Conservation (phyloP, 2,113 vertebrate species). For the Salvelinus namaycush region DNA sequence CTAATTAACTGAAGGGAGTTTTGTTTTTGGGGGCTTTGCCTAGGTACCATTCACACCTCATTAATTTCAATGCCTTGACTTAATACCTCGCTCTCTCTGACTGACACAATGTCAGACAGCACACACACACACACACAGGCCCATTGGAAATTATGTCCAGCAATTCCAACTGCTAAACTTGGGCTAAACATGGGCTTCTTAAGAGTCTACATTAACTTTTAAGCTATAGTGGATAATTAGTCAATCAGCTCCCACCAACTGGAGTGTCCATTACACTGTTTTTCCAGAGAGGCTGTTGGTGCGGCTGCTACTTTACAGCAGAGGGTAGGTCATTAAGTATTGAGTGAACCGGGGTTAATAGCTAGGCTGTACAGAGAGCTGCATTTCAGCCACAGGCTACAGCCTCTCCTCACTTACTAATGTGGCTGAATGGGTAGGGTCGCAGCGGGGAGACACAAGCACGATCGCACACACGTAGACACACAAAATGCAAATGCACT, state of each 20-base stretch:
- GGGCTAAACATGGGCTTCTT: background rate
- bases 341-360: slow-evolving; percentile 39
- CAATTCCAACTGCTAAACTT: background rate
- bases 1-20: slow-evolving; percentile 32
- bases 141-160: too few relatives aligned
- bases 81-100: slow-evolving; percentile 34
- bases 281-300: slow-evolving; percentile 25
- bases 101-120: slow-evolving; percentile 8
- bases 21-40: slow-evolving; percentile 21
- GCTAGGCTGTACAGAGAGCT: slow-evolving; percentile 22
- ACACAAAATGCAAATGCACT: background rate
- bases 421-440: background rate
- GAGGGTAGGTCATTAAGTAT: slow-evolving; percentile 22
- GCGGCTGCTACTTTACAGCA: slow-evolving; percentile 7
- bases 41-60: slow-evolving; percentile 42
- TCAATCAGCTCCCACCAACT: slow-evolving; percentile 2
- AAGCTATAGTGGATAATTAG: slow-evolving; percentile 8
- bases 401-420: slow-evolving; percentile 22
- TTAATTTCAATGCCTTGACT: slow-evolving; percentile 52
- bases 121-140: background rate
- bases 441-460: background rate
- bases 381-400: slow-evolving; percentile 31
- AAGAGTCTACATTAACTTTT: slow-evolving; percentile 3
- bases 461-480: background rate
- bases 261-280: slow-evolving; percentile 34